These are phyloP conservation scores for Bubo blakistoni DNA, from an alignment of 2,113 vertebrate species.

Conservation along the genomic window DNA sequence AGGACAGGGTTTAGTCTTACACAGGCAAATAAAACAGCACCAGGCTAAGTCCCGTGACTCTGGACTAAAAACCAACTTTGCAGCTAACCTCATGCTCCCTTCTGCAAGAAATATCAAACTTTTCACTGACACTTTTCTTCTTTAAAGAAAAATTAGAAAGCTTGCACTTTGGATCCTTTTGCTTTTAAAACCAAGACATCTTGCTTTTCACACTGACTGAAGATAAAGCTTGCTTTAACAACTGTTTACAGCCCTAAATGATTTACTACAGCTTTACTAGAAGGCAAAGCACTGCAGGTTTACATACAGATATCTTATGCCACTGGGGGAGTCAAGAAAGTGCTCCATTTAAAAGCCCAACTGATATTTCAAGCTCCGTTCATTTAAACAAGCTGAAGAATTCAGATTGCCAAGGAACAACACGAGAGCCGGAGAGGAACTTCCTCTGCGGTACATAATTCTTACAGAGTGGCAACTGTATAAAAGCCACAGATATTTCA, in stretches of 20 bases:
- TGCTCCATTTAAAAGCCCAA: background rate
- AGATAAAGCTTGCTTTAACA: background rate
- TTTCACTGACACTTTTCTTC: background rate
- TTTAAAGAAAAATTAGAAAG: background rate
- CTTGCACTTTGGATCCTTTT: background rate
- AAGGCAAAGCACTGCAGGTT: background rate
- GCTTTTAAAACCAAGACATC: background rate
- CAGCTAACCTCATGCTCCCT: background rate
- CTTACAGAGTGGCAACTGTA: background rate
- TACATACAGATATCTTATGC: background rate
- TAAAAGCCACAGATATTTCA: conserved; percentile 5
- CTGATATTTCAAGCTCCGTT: background rate
- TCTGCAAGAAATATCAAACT: background rate
- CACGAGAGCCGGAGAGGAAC: background rate
- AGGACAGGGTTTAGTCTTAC: background rate
- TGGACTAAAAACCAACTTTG: background rate
- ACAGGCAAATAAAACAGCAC: background rate
- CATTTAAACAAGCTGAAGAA: background rate
- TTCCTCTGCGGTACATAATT: background rate
- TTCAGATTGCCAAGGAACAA: background rate
- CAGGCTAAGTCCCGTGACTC: background rate
- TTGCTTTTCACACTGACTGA: background rate
- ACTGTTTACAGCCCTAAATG: background rate
- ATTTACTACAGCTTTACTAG: background rate
- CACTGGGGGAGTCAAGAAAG: background rate